Evolutionary conservation across 1,140 invertebrate species (phyloP), one percentile per base, ranked within the genome.

Genomic region (Drosophila navojoa): DNA sequence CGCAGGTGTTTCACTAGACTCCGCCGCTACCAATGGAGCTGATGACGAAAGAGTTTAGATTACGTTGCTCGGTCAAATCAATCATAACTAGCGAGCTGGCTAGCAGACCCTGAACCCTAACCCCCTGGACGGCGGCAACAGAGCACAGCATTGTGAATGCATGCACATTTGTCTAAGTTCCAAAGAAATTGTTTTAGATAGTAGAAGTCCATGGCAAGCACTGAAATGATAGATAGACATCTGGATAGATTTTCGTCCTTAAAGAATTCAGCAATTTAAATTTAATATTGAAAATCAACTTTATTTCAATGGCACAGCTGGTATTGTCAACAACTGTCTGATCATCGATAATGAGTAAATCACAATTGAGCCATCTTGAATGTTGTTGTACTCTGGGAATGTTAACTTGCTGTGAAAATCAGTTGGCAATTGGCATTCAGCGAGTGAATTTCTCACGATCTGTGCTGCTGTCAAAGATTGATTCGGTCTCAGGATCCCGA

Each of bases 1-100:
- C 79, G 61, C 87, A 90, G 82, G 87, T 90, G 87, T 75, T 90
- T 60, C 71, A 50, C 22, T 53, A 74, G 76, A 73, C 27, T 15
- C 45, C 50, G 58, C 53, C 55, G 50, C 27, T 15, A 5, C 49
- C 27, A 19, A 45, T 40, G 50, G 70, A 50, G 50, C 54, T 74
- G 52, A 61, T 60, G 61, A 69, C 59, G 68, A 71, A 75, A 76
- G 61, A 79, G 74, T 75, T 84, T 63, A 73, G 71, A 84, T 90
- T 89, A 71, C 84, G 47, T 50, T 59, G 49, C 47, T 74, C 66
- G 27, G 59, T 55, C 55, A 64, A 69, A 89, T 89, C 79, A 84
- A 90, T 89, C 85, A 89, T 84, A 61, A 50, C 19, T 13, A 19
- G 53, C 79, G 49, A 29, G 45, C 15, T 6, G 59, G 42, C 38